phyloP scores from a whole-genome alignment of 2,888 invertebrate genomes.

The Xylota segnis region DNA sequence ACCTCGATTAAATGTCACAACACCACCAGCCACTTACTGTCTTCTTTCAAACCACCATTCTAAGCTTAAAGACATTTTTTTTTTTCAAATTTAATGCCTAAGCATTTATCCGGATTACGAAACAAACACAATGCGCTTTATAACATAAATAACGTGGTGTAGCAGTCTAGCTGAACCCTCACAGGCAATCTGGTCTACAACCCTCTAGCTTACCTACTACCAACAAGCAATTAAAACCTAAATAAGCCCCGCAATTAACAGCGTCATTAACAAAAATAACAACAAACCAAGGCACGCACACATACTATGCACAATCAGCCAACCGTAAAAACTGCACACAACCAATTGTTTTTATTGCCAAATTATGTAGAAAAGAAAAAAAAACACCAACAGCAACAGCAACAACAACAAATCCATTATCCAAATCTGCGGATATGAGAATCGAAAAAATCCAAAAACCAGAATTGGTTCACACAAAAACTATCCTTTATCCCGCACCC shows the following conservation, averaged over 20 bases:
- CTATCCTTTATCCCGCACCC: constrained; percentile 38
- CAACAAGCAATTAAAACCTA: constrained; percentile 41
- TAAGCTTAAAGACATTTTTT: too few relatives aligned
- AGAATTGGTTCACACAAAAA: constrained; percentile 52
- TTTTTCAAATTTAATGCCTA: not conserved
- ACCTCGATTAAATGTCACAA: too few relatives aligned
- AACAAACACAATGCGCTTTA: not conserved
- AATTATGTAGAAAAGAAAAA: constrained; percentile 45
- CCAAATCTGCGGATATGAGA: constrained; percentile 17
- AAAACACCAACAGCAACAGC: constrained; percentile 10
- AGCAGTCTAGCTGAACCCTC: not conserved
- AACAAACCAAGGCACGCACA: not conserved
- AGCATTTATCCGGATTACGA: not conserved
- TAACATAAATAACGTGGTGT: not conserved
- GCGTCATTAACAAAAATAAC: constrained; percentile 7
- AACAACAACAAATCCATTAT: constrained; percentile 29
- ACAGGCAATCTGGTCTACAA: not conserved
- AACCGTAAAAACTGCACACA: constrained; percentile 13
- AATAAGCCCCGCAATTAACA: constrained; percentile 41
- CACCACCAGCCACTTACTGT: too few relatives aligned
- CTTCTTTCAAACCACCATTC: too few relatives aligned
- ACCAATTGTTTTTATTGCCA: constrained; percentile 45
- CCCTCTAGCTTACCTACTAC: not conserved
- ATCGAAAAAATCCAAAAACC: constrained; percentile 33
- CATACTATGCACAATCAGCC: not conserved